Evolutionary conservation across 2,888 invertebrate genomes (phyloP), one percentile per base, ranked within the genome.

Genomic region (Agrilus cyanescens): DNA sequence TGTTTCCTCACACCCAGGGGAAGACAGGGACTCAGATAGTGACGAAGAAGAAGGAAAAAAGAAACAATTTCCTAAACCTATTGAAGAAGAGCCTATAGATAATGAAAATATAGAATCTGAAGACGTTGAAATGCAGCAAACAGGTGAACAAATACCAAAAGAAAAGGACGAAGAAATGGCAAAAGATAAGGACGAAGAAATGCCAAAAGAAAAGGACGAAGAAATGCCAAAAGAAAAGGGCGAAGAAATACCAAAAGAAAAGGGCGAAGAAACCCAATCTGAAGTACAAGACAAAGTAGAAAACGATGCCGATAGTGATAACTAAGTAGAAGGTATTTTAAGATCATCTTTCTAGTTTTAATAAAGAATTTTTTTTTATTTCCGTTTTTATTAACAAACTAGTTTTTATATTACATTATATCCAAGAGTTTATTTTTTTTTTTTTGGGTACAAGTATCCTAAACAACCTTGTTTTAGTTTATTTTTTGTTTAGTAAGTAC

Each of bases 1-100:
- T 54, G 72, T 78, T 40, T 74, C 80, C 1, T 70, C 73, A 34
- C 81, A 83, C 68, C 82, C 82, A 35, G 83, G 81, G 33, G 78
- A 78, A 51, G 73, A 71, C 46, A 65, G 74, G 25, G 75, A 76
- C 46, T 72, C 72, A 2, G 79, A 80, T 55, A 76, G 76, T 54
- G 78, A 80, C 55, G 75, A 76, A 49, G 75, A 75, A 46, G 72
- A 73, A 39, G 71, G 72, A 38, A 61, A 59, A 13, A 45, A 33
- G 6, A 49, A 49, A 25, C 62, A 62, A 43, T 34, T 58, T 20
- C 66, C 66, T 7, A 56, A 62, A 20, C 67, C 66, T 5, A 67
- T 67, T 47, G 53, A 65, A 47, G 67, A 67, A 47, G 67, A 67
- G 49, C 62, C 63, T 8, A 48, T 65, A 34, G 60, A 60, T 18